A percentile compares a stretch with the other conserved stretches of the same genome.
phyloP scores from a whole-genome alignment of 2,113 vertebrate genomes.

The Zosterops pallidus region DNA sequence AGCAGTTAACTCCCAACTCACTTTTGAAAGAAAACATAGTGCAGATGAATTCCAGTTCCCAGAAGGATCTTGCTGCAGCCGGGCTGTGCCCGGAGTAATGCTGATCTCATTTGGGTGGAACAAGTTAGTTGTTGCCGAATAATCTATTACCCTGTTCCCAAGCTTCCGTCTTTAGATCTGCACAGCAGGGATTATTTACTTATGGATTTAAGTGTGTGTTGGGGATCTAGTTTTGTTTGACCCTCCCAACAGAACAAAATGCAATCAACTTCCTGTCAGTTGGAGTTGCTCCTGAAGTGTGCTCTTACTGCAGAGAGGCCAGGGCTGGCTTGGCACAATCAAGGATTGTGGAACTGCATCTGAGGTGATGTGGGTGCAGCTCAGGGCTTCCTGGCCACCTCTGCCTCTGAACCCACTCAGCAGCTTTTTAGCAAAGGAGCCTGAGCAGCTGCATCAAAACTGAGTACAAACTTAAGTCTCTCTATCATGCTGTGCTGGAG shows the following conservation, averaged over 20 bases:
- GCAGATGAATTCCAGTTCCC: not conserved
- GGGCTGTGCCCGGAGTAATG: not conserved
- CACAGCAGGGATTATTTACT: conserved; percentile 43
- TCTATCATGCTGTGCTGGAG: not conserved
- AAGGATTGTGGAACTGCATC: rapidly evolving
- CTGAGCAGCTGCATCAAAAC: not conserved
- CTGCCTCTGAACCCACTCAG: not conserved
- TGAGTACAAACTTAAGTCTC: not conserved
- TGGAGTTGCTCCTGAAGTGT: not conserved
- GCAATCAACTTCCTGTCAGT: not conserved
- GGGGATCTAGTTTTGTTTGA: not conserved
- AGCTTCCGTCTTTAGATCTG: not conserved
- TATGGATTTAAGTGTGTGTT: not conserved
- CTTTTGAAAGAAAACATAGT: not conserved
- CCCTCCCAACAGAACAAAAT: not conserved
- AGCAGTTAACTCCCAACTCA: not conserved
- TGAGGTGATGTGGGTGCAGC: not conserved
- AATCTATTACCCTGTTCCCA: not conserved
- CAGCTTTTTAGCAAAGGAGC: not conserved
- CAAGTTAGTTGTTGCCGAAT: not conserved
- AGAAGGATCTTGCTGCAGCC: not conserved
- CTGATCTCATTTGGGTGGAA: conserved; percentile 59
- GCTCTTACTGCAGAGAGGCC: not conserved
- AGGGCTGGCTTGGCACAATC: not conserved
- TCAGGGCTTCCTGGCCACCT: rapidly evolving